Evolutionary conservation across 2,797 vertebrate species (phyloP).

Genomic region (Lutjanus argentimaculatus): DNA sequence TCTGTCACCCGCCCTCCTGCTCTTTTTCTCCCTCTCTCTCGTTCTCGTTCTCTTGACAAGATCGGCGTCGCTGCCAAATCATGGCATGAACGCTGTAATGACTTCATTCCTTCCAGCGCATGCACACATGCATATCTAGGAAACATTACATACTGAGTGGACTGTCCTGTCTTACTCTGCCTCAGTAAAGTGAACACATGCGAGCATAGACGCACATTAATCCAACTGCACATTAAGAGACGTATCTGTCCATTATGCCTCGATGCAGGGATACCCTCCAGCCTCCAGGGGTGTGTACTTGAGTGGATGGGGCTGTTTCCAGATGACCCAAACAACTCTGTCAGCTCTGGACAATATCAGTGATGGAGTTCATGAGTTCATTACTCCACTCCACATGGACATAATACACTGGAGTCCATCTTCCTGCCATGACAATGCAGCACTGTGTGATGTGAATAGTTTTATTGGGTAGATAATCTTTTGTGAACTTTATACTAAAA

Average conservation of each 20-base stretch:
- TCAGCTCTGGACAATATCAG: conserved; percentile 53
- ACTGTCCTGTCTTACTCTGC: conserved; percentile 41
- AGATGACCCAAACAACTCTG: conserved; percentile 67
- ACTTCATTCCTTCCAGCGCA: conserved; percentile 67
- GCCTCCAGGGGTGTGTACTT: conserved; percentile 41
- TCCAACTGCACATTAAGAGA: conserved; percentile 31
- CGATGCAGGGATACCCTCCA: conserved; percentile 1
- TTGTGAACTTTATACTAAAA: conserved; percentile 48
- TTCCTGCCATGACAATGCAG: conserved; percentile 40
- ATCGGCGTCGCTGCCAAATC: conserved; percentile 54
- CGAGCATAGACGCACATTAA: conserved; percentile 14
- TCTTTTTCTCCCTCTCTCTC: conserved; percentile 5
- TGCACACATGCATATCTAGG: conserved; percentile 51
- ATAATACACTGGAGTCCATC: conserved; percentile 31
- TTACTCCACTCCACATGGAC: conserved; percentile 52
- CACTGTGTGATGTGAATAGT: conserved; percentile 38
- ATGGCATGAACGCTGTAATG: conserved; percentile 57
- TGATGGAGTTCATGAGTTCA: conserved; percentile 46
- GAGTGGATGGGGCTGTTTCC: conserved; percentile 54
- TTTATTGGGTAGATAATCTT: conserved; percentile 51
- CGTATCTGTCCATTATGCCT: conserved; percentile 33
- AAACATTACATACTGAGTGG: conserved; percentile 34
- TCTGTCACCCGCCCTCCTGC: conserved; percentile 32
- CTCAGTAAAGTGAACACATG: conserved; percentile 35
- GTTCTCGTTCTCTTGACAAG: conserved; percentile 36